Conservation (phyloP, 2,113 vertebrate genomes). For the Protomyctophum bolini region DNA sequence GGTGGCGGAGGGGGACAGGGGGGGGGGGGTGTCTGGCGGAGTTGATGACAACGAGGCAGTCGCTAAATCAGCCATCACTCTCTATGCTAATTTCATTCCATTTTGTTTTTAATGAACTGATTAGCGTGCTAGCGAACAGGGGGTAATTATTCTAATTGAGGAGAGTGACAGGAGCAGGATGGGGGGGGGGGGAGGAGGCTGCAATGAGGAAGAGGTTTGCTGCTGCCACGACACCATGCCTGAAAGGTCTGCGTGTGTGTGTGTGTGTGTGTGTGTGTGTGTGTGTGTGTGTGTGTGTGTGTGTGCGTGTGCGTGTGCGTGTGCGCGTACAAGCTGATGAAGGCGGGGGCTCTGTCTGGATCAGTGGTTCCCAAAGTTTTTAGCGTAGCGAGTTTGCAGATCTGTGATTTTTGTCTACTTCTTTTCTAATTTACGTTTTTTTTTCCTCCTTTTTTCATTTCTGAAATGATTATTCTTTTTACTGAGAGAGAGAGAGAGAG, state of each 20-base stretch:
- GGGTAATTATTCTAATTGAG: constrained; percentile 82
- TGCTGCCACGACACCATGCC: constrained; percentile 1
- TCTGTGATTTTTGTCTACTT: no score
- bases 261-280: constrained; percentile 6
- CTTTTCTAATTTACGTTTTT: no score
- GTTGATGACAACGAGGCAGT: constrained; percentile 67
- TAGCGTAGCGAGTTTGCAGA: no score
- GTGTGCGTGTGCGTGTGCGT: constrained; percentile 7
- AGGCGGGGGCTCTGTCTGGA: constrained; percentile 27
- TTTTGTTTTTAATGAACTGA: constrained; percentile 86
- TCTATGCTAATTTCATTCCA: constrained; percentile 79
- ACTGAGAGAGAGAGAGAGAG: neutral
- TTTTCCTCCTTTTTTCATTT: no score
- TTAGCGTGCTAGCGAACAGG: constrained; percentile 78
- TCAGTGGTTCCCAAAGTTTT: no score
- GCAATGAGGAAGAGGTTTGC: constrained; percentile 21
- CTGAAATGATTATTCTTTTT: no score
- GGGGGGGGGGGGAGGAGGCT: constrained; percentile 60
- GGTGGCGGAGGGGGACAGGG: neutral
- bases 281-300: neutral
- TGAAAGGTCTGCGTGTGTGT: constrained; percentile 36
- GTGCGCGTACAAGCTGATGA: constrained; percentile 3
- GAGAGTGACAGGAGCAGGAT: constrained; percentile 74
- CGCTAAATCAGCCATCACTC: constrained; percentile 75
- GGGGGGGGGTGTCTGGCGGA: constrained; percentile 23